A percentile compares a stretch with the other conserved stretches of the same genome.
These are phyloP conservation scores for Bactericera cockerelli DNA, from an alignment of 1,140 invertebrate species.

Conservation along the genomic window DNA sequence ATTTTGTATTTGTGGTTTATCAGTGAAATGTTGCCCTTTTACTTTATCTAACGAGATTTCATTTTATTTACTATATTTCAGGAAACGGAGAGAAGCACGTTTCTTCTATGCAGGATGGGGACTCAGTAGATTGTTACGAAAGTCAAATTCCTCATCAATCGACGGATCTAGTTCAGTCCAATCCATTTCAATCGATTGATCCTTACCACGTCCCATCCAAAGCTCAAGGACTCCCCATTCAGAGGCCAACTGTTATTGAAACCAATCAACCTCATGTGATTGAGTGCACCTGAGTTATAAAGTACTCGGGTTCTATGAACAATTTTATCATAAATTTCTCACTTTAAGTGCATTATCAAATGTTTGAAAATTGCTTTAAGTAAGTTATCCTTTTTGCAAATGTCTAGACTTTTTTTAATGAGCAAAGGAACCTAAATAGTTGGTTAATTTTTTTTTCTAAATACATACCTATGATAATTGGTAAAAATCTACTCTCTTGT, in stretches of 20 bases:
- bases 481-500: too few species aligned
- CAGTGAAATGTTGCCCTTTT: too few species aligned
- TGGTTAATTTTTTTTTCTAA: too few species aligned
- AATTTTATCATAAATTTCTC: not conserved
- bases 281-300: constrained; percentile 4
- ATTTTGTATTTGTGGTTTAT: too few species aligned
- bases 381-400: too few species aligned
- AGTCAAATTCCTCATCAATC: constrained; percentile 3
- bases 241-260: constrained; percentile 6
- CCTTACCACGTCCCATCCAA: not conserved
- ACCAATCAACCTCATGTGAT: constrained; percentile 2
- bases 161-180: not conserved
- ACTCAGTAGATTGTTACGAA: not conserved
- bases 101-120: not conserved
- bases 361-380: too few species aligned
- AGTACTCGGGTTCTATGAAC: not conserved
- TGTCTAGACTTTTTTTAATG: too few species aligned
- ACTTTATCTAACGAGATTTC: too few species aligned
- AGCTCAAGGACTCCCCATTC: not conserved
- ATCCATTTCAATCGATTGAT: constrained; percentile 5
- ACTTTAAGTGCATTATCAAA: not conserved
- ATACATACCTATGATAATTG: too few species aligned
- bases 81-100: not conserved
- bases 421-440: too few species aligned
- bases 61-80: not conserved